These are phyloP conservation scores for Apocrypta bakeri DNA, from an alignment of 1,140 invertebrate genomes.

Conservation along the genomic window DNA sequence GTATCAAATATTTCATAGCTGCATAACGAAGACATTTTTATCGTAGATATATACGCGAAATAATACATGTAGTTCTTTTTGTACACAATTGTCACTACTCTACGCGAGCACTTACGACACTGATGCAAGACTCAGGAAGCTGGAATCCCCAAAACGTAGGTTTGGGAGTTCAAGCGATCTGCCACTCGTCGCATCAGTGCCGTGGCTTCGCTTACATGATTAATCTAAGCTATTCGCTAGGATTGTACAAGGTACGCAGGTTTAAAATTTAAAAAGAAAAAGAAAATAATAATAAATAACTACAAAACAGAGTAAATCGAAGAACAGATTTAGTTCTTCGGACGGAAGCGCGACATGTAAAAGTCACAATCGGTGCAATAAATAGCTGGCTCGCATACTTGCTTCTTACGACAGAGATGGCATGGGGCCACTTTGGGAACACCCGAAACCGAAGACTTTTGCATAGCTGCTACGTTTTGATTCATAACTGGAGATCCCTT, in stretches of 20 bases:
- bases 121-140: not conserved
- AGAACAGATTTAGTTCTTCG: slow-evolving; percentile 68
- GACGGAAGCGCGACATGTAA: slow-evolving; percentile 91
- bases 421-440: slow-evolving; percentile 78
- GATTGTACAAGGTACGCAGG: not conserved
- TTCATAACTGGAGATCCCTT: slow-evolving; percentile 33
- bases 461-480: slow-evolving; percentile 56
- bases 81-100: slow-evolving; percentile 21
- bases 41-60: not conserved
- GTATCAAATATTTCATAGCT: slow-evolving; percentile 3
- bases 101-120: not conserved
- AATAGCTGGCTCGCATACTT: slow-evolving; percentile 81
- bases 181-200: not conserved
- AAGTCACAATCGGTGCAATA: slow-evolving; percentile 93
- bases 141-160: not conserved
- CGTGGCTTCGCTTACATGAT: not conserved
- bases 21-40: not conserved
- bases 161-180: not conserved
- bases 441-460: slow-evolving; percentile 67
- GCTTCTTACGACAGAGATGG: slow-evolving; percentile 89
- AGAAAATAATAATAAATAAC: slow-evolving; percentile 30
- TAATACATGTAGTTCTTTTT: slow-evolving; percentile 7
- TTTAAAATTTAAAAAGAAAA: not conserved
- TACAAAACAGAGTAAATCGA: not conserved
- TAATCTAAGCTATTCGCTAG: not conserved